Evolutionary conservation across 2,113 vertebrate species (phyloP).

Genomic region (Typhlomys cinereus): DNA sequence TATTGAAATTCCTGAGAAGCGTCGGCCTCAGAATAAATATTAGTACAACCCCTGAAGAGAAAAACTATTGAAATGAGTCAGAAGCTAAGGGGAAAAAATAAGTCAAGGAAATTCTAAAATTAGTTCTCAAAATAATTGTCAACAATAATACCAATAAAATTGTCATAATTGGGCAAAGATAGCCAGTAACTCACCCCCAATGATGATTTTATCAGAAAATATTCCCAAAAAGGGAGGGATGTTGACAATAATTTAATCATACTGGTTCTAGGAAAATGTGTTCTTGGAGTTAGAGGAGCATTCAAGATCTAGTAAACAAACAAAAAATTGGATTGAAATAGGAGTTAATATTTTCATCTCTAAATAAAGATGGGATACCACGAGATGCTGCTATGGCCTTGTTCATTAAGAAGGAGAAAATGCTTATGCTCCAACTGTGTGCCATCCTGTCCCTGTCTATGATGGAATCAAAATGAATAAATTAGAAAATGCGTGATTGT

Average conservation of each 20-base stretch:
- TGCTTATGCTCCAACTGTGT: not conserved
- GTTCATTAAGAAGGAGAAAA: not conserved
- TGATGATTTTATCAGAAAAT: not conserved
- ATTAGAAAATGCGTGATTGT: not conserved
- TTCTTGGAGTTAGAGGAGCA: not conserved
- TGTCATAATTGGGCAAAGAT: not conserved
- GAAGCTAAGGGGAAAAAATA: not conserved
- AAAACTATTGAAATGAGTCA: constrained; percentile 40
- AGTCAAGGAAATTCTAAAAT: constrained; percentile 45
- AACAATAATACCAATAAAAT: constrained; percentile 7
- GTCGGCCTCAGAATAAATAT: not conserved
- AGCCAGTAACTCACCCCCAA: not conserved
- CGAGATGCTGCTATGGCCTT: not conserved
- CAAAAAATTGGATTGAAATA: not conserved
- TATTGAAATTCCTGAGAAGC: not conserved
- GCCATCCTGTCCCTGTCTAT: not conserved
- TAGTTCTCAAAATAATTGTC: constrained; percentile 43
- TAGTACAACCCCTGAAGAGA: not conserved
- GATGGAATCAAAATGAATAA: not conserved
- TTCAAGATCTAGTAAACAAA: not conserved
- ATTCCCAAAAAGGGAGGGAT: not conserved
- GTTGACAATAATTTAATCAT: not conserved
- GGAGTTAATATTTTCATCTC: not conserved
- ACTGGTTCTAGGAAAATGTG: not conserved
- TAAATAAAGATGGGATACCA: not conserved